A percentile compares a stretch with the other conserved stretches of the same genome.
These are phyloP conservation scores for Mesopsocus fuscifrons DNA, from an alignment of 2,888 invertebrate genomes.

Conservation along the genomic window DNA sequence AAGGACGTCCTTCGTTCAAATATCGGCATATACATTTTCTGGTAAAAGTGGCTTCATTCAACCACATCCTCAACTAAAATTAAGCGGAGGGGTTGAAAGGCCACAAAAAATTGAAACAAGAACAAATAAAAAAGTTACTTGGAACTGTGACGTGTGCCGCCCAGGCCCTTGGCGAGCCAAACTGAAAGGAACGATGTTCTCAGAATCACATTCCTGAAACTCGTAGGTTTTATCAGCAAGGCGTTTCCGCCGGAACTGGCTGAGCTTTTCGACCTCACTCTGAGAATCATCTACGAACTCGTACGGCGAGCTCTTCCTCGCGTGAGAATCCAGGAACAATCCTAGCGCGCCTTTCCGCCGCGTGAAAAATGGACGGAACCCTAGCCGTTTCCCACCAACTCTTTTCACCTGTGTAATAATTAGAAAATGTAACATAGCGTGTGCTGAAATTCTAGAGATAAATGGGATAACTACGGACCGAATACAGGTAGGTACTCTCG, in stretches of 20 bases:
- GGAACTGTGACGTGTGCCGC: too few species aligned
- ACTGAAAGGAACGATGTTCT: conserved; percentile 33
- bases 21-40: too few species aligned
- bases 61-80: too few species aligned
- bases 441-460: too few species aligned
- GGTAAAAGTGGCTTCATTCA: too few species aligned
- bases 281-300: conserved; percentile 71
- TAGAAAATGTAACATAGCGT: too few species aligned
- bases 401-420: background rate
- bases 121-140: too few species aligned
- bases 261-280: conserved; percentile 66
- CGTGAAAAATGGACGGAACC: background rate
- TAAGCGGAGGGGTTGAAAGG: too few species aligned
- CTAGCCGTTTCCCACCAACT: background rate
- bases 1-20: too few species aligned
- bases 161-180: background rate
- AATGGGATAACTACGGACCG: too few species aligned
- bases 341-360: background rate
- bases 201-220: conserved; percentile 42
- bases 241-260: conserved; percentile 63
- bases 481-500: too few species aligned
- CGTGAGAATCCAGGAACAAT: background rate
- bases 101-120: too few species aligned
- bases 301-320: conserved; percentile 29
- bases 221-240: conserved; percentile 84